Conservation (phyloP, 1,140 invertebrate species). For the Helicorthomorpha holstii region DNA sequence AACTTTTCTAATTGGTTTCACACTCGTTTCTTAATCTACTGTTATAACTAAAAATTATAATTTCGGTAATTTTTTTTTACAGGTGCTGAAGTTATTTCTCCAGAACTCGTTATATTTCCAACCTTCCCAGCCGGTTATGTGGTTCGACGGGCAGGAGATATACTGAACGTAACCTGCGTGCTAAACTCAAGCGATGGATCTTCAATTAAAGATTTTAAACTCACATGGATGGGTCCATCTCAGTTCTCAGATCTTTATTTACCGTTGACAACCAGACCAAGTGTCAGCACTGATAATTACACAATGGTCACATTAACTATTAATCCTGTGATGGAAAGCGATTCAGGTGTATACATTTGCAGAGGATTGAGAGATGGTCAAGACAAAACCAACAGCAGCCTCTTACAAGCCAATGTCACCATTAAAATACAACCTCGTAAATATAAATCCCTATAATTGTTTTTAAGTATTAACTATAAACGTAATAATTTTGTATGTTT, state of each 20-base stretch:
- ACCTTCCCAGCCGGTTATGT: background rate
- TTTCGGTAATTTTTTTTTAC: too few relatives aligned
- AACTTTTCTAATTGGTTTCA: too few relatives aligned
- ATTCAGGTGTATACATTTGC: constrained; percentile 23
- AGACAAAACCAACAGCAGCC: constrained; percentile 7
- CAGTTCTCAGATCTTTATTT: too few relatives aligned
- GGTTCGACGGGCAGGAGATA: background rate
- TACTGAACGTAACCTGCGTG: background rate
- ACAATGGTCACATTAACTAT: constrained; percentile 2
- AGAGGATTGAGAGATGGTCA: constrained; percentile 14
- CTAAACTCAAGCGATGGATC: background rate
- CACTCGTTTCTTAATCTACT: too few relatives aligned
- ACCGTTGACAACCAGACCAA: background rate
- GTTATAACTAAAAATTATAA: too few relatives aligned
- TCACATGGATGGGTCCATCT: background rate
- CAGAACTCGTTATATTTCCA: too few relatives aligned
- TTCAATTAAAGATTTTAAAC: background rate
- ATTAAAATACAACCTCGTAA: constrained; percentile 21
- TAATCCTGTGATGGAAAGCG: constrained; percentile 18
- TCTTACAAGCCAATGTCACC: constrained; percentile 11
- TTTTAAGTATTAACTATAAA: constrained; percentile 4
- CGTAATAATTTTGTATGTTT: background rate
- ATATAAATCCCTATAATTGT: constrained; percentile 5
- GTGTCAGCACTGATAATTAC: background rate
- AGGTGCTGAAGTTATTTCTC: too few relatives aligned